Evolutionary conservation across 2,113 vertebrate genomes (phyloP), one percentile per base, ranked within the genome.

Genomic region (Caranx melampygus): DNA sequence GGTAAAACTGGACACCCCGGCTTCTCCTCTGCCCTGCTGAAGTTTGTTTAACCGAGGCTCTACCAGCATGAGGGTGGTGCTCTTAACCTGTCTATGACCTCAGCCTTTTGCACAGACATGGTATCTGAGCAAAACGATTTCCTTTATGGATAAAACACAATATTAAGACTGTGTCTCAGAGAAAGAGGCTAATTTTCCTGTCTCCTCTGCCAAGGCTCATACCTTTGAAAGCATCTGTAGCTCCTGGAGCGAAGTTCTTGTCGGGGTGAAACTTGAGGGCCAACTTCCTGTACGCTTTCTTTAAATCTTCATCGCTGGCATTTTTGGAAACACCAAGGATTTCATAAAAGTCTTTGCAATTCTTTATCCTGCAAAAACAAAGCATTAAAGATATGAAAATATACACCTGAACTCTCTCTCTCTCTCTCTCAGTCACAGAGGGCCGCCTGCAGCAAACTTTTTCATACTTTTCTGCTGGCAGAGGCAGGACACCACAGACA

Each of bases 141-240:
- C 4, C 16, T 40, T 42, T n/a, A 14, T 37, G 45, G 26, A 49
- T 49, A 18, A 5, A 16, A 49, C 5, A 8, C 15, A 34, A 12
- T 55, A 26, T 14, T 31, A 45, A 26, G 26, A 57, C 1, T 58
- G n/a, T 7, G 34, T 44, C 7, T 33, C 35, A 16, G 16, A 16
- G n/a, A 37, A 13, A n/a, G 65, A 20, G 55, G 21, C 0, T 4
- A 2, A 52, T 13, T 45, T 37, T n/a, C 9, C 42, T 33, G 66
- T 16, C 4, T 13, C 20, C 3, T 44, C 3, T 13, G 5, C 12
- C 16, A 45, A 72, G 47, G 7, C 5, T 45, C 6, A 15, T 91
- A 98, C 97, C 97, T 98, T 98, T 99, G 85, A 99, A 99, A 40
- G 97, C 97, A 26, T 99, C 97, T 2, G 97, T 98, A 16, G 97